phyloP scores from a whole-genome alignment of 2,113 vertebrate genomes.

The Python bivittatus region DNA sequence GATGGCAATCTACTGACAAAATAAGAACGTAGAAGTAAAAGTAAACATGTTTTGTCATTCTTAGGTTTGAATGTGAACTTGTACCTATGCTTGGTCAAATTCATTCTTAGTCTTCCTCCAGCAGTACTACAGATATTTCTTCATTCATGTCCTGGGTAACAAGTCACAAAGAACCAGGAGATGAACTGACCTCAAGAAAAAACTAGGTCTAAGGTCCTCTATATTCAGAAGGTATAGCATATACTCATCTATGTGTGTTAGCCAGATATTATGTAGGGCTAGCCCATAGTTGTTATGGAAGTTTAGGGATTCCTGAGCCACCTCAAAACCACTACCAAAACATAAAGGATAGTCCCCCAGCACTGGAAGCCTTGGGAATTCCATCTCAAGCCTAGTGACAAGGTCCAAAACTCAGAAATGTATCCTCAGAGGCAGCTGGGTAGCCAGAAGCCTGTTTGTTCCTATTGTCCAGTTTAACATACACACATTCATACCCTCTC shows the following conservation, averaged over 20 bases:
- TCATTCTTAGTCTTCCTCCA: too few species aligned
- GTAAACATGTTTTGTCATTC: too few species aligned
- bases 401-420: not conserved
- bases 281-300: not conserved
- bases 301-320: not conserved
- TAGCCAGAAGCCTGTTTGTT: not conserved
- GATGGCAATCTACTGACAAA: too few species aligned
- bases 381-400: not conserved
- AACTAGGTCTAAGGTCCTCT: not conserved
- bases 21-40: too few species aligned
- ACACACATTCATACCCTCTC: not conserved
- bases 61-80: too few species aligned
- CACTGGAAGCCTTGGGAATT: not conserved
- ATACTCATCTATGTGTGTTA: not conserved
- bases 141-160: too few species aligned
- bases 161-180: not conserved
- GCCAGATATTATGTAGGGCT: not conserved
- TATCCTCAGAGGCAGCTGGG: not conserved
- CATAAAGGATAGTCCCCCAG: not conserved
- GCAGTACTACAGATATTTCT: too few species aligned
- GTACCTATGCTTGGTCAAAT: too few species aligned
- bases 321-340: not conserved
- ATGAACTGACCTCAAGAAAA: not conserved
- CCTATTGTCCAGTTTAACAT: not conserved
- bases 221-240: not conserved